Conservation (phyloP, 2,797 vertebrate genomes). For the Myiotriccus ornatus region DNA sequence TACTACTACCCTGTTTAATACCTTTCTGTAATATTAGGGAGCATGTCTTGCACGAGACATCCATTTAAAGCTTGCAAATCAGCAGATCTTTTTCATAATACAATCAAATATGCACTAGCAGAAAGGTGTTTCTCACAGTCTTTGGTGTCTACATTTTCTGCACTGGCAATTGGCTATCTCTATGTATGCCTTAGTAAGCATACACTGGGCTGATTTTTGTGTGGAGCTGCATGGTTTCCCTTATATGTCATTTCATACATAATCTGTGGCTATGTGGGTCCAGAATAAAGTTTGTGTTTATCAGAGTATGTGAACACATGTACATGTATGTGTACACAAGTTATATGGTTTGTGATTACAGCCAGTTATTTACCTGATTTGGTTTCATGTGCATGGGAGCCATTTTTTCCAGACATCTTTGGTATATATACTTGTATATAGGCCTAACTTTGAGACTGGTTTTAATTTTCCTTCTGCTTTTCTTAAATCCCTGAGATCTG, state of each 20-base stretch:
- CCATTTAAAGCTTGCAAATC: neutral
- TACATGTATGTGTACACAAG: rapidly evolving
- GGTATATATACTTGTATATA: neutral
- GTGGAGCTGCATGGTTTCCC: neutral
- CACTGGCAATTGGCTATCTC: neutral
- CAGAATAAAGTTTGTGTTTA: neutral
- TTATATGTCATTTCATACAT: neutral
- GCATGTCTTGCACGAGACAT: neutral
- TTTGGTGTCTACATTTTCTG: neutral
- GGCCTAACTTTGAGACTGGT: neutral
- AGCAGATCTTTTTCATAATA: neutral
- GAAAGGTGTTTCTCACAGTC: neutral
- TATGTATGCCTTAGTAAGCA: neutral
- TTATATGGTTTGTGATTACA: neutral
- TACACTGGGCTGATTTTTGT: neutral
- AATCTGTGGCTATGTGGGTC: neutral
- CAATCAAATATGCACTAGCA: neutral
- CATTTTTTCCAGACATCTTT: neutral
- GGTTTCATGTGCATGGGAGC: neutral
- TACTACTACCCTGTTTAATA: neutral
- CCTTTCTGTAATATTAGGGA: neutral
- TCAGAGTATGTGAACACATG: neutral
- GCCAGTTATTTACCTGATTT: neutral
- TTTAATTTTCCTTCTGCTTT: neutral
- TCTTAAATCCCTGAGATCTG: neutral